Conservation (phyloP, 2,113 vertebrate species). For the zebrafish (Danio rerio) region GRCz12tu NC_133180.1:28637001-28637500, state of each 20-base stretch:
- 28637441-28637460: too few species aligned
- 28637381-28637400: not conserved
- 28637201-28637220: not conserved
- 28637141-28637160: not conserved
- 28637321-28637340: not conserved
- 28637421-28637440: not conserved
- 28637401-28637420: not conserved
- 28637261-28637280: not conserved
- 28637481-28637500: too few species aligned
- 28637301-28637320: constrained; percentile 32
- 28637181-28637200: not conserved
- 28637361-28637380: not conserved
- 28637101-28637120: not conserved
- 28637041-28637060: not conserved
- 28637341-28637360: not conserved
- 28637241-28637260: not conserved
- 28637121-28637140: not conserved
- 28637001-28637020: not conserved
- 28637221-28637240: not conserved
- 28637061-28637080: not conserved
- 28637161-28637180: not conserved
- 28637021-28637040: not conserved
- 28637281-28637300: constrained; percentile 29
- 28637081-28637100: not conserved
- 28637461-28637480: too few species aligned